These are phyloP conservation scores for Goniozus legneri DNA, from an alignment of 1,140 invertebrate genomes.

Conservation along the genomic window DNA sequence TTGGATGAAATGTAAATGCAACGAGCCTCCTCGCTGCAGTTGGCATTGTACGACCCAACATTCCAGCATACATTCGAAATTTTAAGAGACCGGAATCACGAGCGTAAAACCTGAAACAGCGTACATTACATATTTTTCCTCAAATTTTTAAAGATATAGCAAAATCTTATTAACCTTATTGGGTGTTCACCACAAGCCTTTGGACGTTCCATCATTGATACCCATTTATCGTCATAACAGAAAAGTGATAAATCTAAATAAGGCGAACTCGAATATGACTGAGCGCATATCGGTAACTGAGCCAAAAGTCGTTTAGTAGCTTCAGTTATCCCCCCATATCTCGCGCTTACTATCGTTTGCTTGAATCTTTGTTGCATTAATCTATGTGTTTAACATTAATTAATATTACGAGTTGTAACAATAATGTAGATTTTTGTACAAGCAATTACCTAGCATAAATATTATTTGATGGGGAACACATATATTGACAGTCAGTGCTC, in stretches of 20 bases:
- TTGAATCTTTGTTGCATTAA: constrained; percentile 68
- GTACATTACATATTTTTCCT: background rate
- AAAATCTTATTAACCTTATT: constrained; percentile 65
- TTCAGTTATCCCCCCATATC: constrained; percentile 80
- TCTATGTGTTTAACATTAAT: too few relatives aligned
- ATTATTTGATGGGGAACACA: constrained; percentile 91
- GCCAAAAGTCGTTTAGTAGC: constrained; percentile 86
- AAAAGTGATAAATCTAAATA: constrained; percentile 92
- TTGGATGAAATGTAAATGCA: constrained; percentile 98
- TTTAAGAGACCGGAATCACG: constrained; percentile 85
- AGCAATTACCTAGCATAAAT: constrained; percentile 70
- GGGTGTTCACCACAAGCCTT: constrained; percentile 92
- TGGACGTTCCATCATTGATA: constrained; percentile 91
- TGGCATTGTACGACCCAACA: constrained; percentile 59
- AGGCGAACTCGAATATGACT: constrained; percentile 89
- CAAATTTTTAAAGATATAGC: background rate
- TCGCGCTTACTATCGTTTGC: constrained; percentile 82
- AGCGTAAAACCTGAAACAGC: constrained; percentile 74
- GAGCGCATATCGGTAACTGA: constrained; percentile 91
- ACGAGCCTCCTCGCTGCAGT: constrained; percentile 72
- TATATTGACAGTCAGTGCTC: constrained; percentile 77
- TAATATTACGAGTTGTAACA: background rate
- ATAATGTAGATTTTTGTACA: constrained; percentile 1
- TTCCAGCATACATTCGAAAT: constrained; percentile 82
- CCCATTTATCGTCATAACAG: constrained; percentile 95